These are phyloP conservation scores for Alsophila aescularia DNA, from an alignment of 2,888 invertebrate species.

Conservation along the genomic window DNA sequence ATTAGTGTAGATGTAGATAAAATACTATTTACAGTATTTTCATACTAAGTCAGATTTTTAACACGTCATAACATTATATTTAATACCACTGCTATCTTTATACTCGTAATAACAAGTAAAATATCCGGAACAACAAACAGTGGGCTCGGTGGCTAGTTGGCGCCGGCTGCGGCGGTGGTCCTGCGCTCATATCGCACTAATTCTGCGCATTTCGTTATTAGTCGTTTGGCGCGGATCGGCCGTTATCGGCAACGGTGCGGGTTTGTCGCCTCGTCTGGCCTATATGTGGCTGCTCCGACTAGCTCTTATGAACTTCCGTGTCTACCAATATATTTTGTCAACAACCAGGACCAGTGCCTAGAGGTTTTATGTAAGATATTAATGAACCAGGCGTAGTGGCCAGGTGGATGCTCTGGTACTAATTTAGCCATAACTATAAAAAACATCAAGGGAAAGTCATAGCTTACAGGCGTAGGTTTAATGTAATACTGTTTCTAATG, in stretches of 20 bases:
- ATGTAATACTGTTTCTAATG: no score
- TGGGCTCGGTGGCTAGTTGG: neutral
- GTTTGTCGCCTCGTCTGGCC: neutral
- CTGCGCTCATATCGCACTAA: slow-evolving; percentile 2
- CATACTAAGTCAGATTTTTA: neutral
- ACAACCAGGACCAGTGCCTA: neutral
- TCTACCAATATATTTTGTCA: neutral
- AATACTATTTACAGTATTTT: neutral
- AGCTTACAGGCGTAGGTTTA: no score
- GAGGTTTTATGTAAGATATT: neutral
- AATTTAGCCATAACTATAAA: no score
- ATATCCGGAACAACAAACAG: neutral
- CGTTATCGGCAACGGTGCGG: neutral
- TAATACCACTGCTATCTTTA: neutral
- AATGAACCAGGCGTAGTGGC: neutral
- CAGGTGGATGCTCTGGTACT: neutral
- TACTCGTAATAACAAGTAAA: slow-evolving; percentile 2
- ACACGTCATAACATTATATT: no score
- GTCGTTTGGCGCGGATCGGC: slow-evolving; percentile 4
- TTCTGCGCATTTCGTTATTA: neutral
- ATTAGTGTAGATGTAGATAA: neutral
- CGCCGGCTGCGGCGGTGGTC: neutral
- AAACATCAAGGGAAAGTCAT: no score
- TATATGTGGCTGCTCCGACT: neutral
- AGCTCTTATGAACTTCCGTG: neutral